Base-by-base conservation (phyloP, 2,888 invertebrate genomes). In the Suillia variegata region DNA sequence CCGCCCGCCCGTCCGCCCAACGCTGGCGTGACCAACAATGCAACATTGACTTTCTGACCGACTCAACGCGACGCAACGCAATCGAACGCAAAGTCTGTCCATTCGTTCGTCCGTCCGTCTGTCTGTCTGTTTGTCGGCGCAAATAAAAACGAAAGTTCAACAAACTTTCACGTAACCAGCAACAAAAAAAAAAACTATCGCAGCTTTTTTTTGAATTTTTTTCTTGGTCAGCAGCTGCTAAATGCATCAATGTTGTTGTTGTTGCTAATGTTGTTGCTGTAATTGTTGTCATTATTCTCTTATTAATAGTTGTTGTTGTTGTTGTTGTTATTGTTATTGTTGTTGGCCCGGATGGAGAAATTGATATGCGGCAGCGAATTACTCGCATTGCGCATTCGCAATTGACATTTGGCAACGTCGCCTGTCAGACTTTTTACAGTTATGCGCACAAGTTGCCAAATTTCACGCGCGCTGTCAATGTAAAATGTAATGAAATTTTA, bases 111-210 rank as follows among this genome's bases (percentile, higher is more conserved):
- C n/a, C n/a, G n/a, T n/a, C n/a, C n/a, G n/a, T n/a, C n/a, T n/a
- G n/a, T n/a, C n/a, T n/a, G n/a, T n/a, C n/a, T n/a, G n/a, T n/a
- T n/a, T n/a, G n/a, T n/a, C n/a, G n/a, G n/a, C n/a, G n/a, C 22
- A 4, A 75, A 71, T 72, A 75, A 78, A 78, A 78, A 71, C 71
- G 78, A 78, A 78, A 77, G 78, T 77, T 78, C 78, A 77, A 77
- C 75, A 77, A 78, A 78, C 78, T 77, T 72, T 76, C 67, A 71
- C 67, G 70, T 73, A 73, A 73, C 70, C n/a, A 66, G 61, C 66
- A 63, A 54, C 22, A 24, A 31, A 24, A 45, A 18, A 15, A n/a
- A 26, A 31, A 55, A 47, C 13, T 2, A 24, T n/a, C n/a, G n/a
- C n/a, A n/a, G n/a, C n/a, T n/a, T n/a, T n/a, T n/a, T n/a, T n/a